A percentile compares a stretch with the other conserved stretches of the same genome.
Evolutionary conservation across 2,888 invertebrate species (phyloP).

Genomic region (Synergus laeviventris): DNA sequence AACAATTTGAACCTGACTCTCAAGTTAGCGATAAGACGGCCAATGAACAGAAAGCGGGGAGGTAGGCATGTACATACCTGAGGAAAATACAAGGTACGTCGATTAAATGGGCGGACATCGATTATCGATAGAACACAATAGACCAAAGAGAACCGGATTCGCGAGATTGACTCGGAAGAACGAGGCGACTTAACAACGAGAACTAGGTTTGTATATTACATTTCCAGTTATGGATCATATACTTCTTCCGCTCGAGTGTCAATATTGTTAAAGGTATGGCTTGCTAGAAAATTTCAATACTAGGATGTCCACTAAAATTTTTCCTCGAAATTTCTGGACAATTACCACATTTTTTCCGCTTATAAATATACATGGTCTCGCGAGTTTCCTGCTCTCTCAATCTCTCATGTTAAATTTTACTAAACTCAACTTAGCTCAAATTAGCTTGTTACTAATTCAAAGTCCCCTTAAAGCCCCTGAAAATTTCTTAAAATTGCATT

Average conservation of each 20-base stretch:
- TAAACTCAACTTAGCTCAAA: no score
- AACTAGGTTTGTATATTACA: conserved; percentile 17
- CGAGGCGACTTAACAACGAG: background rate
- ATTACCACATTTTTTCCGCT: no score
- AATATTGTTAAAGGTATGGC: background rate
- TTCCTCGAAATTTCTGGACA: no score
- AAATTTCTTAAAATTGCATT: no score
- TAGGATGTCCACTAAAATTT: no score
- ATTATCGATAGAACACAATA: conserved; percentile 62
- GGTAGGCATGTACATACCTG: conserved; percentile 47
- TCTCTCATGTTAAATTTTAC: no score
- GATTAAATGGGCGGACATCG: conserved; percentile 66
- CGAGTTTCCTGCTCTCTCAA: no score
- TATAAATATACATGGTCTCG: no score
- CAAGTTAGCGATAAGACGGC: conserved; percentile 60
- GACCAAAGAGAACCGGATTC: conserved; percentile 40
- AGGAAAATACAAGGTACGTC: conserved; percentile 51
- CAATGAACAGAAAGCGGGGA: conserved; percentile 64
- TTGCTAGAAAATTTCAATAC: background rate
- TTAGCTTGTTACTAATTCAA: no score
- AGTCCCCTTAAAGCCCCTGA: no score
- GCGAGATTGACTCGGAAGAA: background rate
- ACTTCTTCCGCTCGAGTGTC: background rate
- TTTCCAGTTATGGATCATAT: background rate
- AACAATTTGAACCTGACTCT: conserved; percentile 65